A percentile compares a stretch with the other conserved stretches of the same genome.
phyloP scores from a whole-genome alignment of 1,140 invertebrate species.

The Hestina assimilis region DNA sequence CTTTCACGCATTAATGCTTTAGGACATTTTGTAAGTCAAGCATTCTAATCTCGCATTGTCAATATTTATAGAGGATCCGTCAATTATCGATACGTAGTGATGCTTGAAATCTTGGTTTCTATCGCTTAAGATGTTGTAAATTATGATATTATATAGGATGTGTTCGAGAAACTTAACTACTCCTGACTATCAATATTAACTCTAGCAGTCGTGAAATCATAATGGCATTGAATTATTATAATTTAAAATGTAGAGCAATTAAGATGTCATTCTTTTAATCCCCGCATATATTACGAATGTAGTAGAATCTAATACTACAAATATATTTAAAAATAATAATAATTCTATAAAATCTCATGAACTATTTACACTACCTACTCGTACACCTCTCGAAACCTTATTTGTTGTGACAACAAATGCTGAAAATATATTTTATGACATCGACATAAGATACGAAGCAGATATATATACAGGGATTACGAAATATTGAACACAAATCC shows the following conservation, averaged over 20 bases:
- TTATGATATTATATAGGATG: constrained; percentile 1
- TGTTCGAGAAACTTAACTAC: neutral
- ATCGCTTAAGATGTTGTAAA: constrained; percentile 35
- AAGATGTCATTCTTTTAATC: too few species aligned
- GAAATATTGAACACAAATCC: constrained; percentile 52
- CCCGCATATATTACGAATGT: too few species aligned
- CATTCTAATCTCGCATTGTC: constrained; percentile 37
- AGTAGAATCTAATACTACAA: too few species aligned
- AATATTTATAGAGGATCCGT: constrained; percentile 60
- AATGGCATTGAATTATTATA: too few species aligned
- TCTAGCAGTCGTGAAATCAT: too few species aligned
- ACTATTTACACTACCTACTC: too few species aligned
- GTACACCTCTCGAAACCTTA: too few species aligned
- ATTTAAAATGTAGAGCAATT: too few species aligned
- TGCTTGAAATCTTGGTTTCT: constrained; percentile 48
- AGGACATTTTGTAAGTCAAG: constrained; percentile 39
- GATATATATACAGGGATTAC: constrained; percentile 35
- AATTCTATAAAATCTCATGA: too few species aligned
- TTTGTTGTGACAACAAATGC: constrained; percentile 17
- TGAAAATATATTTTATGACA: constrained; percentile 22
- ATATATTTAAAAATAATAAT: too few species aligned
- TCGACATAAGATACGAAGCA: constrained; percentile 19
- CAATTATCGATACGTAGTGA: constrained; percentile 60
- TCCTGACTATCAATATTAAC: neutral
- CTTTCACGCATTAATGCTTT: constrained; percentile 43